Conservation (phyloP, 30 jellyfish, hydroid and myxozoan genomes). For the Phacellophora camtschatica region DNA sequence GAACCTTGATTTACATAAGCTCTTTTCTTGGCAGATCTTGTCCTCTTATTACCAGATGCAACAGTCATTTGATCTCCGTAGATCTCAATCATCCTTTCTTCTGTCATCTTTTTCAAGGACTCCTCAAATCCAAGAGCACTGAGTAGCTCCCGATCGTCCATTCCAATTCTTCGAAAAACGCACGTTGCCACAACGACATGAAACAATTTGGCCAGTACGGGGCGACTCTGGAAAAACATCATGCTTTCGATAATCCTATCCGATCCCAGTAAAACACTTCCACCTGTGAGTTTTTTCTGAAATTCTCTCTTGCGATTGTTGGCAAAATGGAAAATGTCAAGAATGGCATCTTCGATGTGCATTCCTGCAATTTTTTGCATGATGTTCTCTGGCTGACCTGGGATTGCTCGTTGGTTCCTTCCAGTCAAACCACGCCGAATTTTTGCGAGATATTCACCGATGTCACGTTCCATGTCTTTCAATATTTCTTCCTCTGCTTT, state of each 20-base stretch:
- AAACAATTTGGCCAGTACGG: slow-evolving; percentile 53
- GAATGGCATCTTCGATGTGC: slow-evolving; percentile 47
- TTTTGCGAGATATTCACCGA: slow-evolving; percentile 13
- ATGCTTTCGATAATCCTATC: slow-evolving; percentile 3
- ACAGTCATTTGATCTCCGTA: background rate
- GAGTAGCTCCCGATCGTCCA: slow-evolving; percentile 54
- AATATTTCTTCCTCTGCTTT: slow-evolving; percentile 32
- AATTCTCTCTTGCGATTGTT: background rate
- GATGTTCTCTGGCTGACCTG: slow-evolving; percentile 38
- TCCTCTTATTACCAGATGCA: background rate
- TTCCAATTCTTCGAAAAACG: slow-evolving; percentile 52
- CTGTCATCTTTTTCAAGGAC: slow-evolving; percentile 48
- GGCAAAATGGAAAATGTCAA: slow-evolving; percentile 15
- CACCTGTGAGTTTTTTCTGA: background rate
- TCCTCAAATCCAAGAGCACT: slow-evolving; percentile 69
- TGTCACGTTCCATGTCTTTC: slow-evolving; percentile 10
- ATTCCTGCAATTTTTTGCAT: slow-evolving; percentile 51
- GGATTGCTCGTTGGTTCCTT: slow-evolving; percentile 1
- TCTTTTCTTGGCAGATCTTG: background rate
- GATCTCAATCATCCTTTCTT: slow-evolving; percentile 21
- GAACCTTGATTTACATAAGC: background rate
- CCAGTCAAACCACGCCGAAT: slow-evolving; percentile 49
- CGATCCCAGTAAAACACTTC: background rate
- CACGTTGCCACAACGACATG: slow-evolving; percentile 77
- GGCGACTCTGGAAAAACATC: slow-evolving; percentile 25